Conservation (phyloP, 2,888 invertebrate species). For the Germaria angustata region DNA sequence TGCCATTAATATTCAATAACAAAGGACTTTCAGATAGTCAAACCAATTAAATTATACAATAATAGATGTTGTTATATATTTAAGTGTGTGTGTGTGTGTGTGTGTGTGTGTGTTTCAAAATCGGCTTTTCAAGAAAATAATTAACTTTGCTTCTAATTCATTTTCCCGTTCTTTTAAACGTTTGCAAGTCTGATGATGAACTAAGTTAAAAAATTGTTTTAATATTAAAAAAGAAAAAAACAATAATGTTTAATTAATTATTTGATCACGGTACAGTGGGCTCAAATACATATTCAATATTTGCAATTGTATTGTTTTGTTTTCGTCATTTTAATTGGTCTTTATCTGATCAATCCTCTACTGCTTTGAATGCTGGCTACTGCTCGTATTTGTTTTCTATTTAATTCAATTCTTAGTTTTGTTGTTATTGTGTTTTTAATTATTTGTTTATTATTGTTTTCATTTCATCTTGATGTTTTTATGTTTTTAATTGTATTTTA, state of each 20-base stretch:
- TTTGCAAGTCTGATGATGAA: constrained; percentile 56
- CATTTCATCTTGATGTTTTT: not conserved
- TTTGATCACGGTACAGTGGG: constrained; percentile 64
- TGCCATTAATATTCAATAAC: constrained; percentile 30
- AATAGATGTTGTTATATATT: not conserved
- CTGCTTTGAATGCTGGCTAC: not conserved
- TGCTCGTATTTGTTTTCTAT: constrained; percentile 5
- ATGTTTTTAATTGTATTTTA: constrained; percentile 41
- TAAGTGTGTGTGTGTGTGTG: not conserved
- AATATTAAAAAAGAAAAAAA: constrained; percentile 38
- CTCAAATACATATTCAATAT: constrained; percentile 2
- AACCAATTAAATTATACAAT: not conserved
- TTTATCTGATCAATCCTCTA: constrained; percentile 3
- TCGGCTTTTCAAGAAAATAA: not conserved
- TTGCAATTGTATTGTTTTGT: not conserved
- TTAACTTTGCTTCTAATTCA: not conserved
- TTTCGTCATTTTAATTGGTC: constrained; percentile 1
- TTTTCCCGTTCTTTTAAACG: constrained; percentile 26
- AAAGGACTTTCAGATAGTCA: constrained; percentile 15
- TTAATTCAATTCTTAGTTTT: constrained; percentile 21
- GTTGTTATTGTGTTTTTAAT: constrained; percentile 25
- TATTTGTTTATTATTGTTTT: constrained; percentile 34
- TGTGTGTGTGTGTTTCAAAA: not conserved
- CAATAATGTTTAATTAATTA: constrained; percentile 58
- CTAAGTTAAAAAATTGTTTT: constrained; percentile 44